A percentile compares a stretch with the other conserved stretches of the same genome.
phyloP scores from a whole-genome alignment of 2,113 vertebrate species.

The Pseudopipra pipra region DNA sequence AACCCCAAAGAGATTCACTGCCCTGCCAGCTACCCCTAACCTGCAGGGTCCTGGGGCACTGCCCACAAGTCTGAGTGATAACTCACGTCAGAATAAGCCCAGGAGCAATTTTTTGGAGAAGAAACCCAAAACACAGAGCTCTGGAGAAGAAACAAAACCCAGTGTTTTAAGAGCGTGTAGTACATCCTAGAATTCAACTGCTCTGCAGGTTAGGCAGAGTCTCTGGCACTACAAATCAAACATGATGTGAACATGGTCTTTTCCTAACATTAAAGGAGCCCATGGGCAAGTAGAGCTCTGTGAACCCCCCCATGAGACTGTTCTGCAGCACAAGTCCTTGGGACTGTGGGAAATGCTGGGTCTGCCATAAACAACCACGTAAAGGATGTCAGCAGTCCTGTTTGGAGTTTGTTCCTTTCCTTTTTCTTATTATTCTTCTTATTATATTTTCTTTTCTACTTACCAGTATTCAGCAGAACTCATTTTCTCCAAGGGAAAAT shows the following conservation, averaged over 20 bases:
- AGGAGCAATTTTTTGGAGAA: fast-evolving
- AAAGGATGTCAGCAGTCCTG: background rate
- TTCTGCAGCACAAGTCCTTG: background rate
- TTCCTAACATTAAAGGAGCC: background rate
- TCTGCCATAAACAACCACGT: background rate
- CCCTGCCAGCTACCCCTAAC: background rate
- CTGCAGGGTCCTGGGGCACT: background rate
- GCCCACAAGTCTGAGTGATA: background rate
- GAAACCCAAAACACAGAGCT: background rate
- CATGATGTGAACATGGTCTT: background rate
- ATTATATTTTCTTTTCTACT: background rate
- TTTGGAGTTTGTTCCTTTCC: background rate
- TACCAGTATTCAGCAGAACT: background rate
- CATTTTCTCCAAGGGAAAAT: background rate
- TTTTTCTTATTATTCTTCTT: too few species aligned
- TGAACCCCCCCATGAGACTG: background rate
- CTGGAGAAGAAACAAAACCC: background rate
- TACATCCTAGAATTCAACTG: background rate
- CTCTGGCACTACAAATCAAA: background rate
- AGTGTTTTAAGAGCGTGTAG: background rate
- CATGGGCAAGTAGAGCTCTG: background rate
- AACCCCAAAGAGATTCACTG: background rate
- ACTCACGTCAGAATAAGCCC: background rate
- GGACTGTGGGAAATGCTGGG: background rate
- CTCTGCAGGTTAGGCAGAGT: background rate